Evolutionary conservation across 2,797 vertebrate genomes (phyloP), one percentile per base, ranked within the genome.

Genomic region (Melanotaenia boesemani): DNA sequence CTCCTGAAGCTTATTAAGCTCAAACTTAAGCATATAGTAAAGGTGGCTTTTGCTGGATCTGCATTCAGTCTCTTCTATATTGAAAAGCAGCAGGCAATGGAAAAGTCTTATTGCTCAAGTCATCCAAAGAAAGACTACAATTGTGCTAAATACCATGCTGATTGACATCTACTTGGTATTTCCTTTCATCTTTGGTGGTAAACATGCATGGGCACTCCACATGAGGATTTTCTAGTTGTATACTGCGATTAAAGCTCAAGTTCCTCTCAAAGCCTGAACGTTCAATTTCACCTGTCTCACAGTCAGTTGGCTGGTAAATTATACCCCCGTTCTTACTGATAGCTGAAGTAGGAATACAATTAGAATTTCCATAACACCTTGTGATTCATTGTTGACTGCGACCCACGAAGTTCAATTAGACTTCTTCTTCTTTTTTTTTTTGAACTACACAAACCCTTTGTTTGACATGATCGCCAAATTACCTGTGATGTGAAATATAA

Each of bases 1-100:
- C 74, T 79, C 79, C 85, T 9, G 16, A 41, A 75, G 78, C 77
- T 89, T 90, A 91, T 90, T 88, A 89, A 77, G 71, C 83, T 63
- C 60, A 72, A 69, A 72, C 70, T 78, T 81, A 15, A 54, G 60
- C 6, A 6, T 41, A 34, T 34, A 68, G 30, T 16, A 24, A 61
- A 37, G 65, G 73, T 65, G 28, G 63, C 66, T 62, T 71, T 66
- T 58, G 70, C 72, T 70, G 59, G 26, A 76, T 78, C 80, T 79
- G 54, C 50, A 39, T 77, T 86, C 54, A 41, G 57, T 71, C 32
- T 77, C 65, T 61, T 44, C 20, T 63, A 48, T 54, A 74, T 76
- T 79, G 67, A 87, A 50, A 66, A 46, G 46, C 8, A 15, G 22
- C 26, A 16, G 50, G 70, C 79, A 85, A 68, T 59, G 37, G 52